Evolutionary conservation across 2,797 vertebrate species (phyloP), one percentile per base, ranked within the genome.

Genomic region (Trachurus trachurus): DNA sequence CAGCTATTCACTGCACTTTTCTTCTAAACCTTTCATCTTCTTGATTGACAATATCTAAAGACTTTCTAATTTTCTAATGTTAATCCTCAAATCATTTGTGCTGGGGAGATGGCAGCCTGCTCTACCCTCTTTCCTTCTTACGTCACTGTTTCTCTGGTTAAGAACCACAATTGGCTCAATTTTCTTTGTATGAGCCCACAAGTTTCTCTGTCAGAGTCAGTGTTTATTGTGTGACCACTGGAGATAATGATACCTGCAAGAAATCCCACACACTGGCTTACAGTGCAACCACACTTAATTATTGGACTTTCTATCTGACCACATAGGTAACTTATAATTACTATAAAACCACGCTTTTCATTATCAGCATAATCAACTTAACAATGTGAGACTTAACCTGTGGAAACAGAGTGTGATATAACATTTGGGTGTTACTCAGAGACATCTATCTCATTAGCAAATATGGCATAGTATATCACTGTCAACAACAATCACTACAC

Each of bases 211-310:
- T 66, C 9, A 31, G 13, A 81, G 47, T 22, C 44, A 9, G 31
- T 72, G 63, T 83, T 80, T 61, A 72, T 45, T 45, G n/a, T 66
- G 19, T 72, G 42, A 79, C 74, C 64, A 54, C 64, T 72, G 34
- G 49, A 69, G 60, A 85, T 78, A 72, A 84, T 70, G 39, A 68
- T 64, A 84, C 67, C 70, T 80, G 40, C 65, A 76, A 74, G 40
- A 70, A 71, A 66, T 56, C 69, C 73, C 82, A 76, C 72, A 26
- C 63, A 13, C n/a, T 21, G 73, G 60, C 61, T 68, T 39, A 3
- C 26, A 76, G 66, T 59, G 44, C 59, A 61, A 82, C 82, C 72
- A 39, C 67, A 75, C 44, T 66, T 47, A 78, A 76, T 85, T 37
- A 83, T 15, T 83, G 68, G 40, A 17, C 58, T 67, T 69, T 74